Evolutionary conservation across 2,888 invertebrate species (phyloP), one percentile per base, ranked within the genome.

Genomic region (Pollenia amentaria): DNA sequence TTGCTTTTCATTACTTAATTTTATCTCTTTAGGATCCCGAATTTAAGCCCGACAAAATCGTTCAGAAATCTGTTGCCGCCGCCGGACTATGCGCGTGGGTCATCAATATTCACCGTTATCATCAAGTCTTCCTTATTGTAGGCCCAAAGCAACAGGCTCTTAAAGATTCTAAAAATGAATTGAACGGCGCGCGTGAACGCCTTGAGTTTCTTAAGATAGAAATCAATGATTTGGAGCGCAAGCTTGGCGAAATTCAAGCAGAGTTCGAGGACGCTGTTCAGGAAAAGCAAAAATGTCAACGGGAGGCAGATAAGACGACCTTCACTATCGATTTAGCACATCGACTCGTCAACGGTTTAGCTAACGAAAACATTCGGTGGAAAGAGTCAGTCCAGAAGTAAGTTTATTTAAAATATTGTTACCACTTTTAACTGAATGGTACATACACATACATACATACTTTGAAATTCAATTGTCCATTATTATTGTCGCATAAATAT

Each of bases 81-180:
- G 97, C 98, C 69, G 98, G 99, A 3, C 94, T 99, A 2, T 98
- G 98, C 92, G 96, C 98, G 11, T 99, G 99, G 98, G 98, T 98
- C 6, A 96, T 98, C 89, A 99, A 99, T 93, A 97, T 99, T 89
- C 94, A 97, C 92, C 96, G 95, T 90, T 99, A 97, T 94, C 97
- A 97, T 94, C 96, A 97, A 88, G 97, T 99, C 57, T 98, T 96
- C 93, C 96, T 97, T 80, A 97, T 98, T 64, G 99, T 99, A 0
- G 98, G 98, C 90, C 99, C 99, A 55, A 98, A 99, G 91, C 94
- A 98, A 90, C 95, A 95, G 88, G 99, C 99, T 0, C 94, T 99
- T 48, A 96, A 96, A 62, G 96, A 96, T 88, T 98, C 99, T 11
- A 98, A 98, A 90, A 95, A 96, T 6, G 98, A 98, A 90, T 93